phyloP scores from a whole-genome alignment of 2,797 vertebrate species.

The Hephaestus fuliginosus region DNA sequence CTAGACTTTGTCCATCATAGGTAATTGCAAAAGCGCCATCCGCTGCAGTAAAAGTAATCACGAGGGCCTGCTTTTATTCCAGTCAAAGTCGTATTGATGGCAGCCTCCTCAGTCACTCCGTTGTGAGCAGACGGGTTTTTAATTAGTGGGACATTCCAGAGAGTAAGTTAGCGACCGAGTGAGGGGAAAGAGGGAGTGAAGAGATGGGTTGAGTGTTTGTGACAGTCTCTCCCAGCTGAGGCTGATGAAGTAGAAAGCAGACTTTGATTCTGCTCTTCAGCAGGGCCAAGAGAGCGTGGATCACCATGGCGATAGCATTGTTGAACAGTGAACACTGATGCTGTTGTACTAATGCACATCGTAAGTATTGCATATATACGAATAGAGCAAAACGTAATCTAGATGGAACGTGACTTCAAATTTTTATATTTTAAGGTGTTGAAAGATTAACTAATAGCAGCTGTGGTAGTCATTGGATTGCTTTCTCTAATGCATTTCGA shows the following conservation, averaged over 20 bases:
- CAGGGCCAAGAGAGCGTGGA: constrained; percentile 53
- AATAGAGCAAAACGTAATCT: background rate
- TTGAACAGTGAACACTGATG: constrained; percentile 58
- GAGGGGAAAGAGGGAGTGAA: constrained; percentile 46
- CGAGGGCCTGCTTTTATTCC: constrained; percentile 48
- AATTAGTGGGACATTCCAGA: constrained; percentile 79
- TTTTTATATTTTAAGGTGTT: background rate
- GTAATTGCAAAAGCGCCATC: constrained; percentile 29
- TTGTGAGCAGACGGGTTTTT: constrained; percentile 67
- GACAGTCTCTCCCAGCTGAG: constrained; percentile 60
- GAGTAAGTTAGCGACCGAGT: constrained; percentile 63
- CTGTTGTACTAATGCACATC: constrained; percentile 53
- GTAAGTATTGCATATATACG: constrained; percentile 37
- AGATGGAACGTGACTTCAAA: too few species aligned
- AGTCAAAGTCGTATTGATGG: constrained; percentile 55
- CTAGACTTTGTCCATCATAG: constrained; percentile 10
- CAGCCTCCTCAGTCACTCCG: constrained; percentile 39
- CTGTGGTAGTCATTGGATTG: background rate
- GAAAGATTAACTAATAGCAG: background rate
- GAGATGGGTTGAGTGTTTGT: constrained; percentile 64
- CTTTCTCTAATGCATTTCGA: background rate
- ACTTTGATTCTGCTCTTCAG: constrained; percentile 66
- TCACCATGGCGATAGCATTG: constrained; percentile 71
- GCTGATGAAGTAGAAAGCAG: constrained; percentile 55
- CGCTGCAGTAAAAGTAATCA: constrained; percentile 42